Evolutionary conservation across 2,797 vertebrate genomes (phyloP), one percentile per base, ranked within the genome.

Genomic region (Bucorvus abyssinicus): DNA sequence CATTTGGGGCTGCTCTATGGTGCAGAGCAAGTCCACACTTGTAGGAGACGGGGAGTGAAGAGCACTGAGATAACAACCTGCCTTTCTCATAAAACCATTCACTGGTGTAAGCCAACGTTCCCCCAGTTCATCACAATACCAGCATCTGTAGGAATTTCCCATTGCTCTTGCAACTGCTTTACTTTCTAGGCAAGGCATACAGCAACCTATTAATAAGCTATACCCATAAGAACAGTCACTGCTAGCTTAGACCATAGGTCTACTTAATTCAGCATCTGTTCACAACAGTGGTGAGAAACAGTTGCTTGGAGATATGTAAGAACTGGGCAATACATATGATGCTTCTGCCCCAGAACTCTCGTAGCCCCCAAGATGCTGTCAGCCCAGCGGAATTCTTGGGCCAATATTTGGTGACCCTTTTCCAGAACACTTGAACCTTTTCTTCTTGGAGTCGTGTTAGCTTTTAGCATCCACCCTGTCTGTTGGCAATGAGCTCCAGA

Each of bases 321-420:
- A 50, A 42, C 27, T 34, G 12, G 11, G 3, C 8, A 69, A 10
- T 11, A 19, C 0, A 0, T 9, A 8, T 3, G 5, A n/a, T 44
- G n/a, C 14, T 34, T 57, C 40, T 80, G 2, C 23, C 24, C 2
- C 10, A n/a, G 23, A 22, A 44, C 10, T 36, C 13, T 67, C n/a
- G 52, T n/a, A 79, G 30, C 1, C 9, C 24, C 17, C 21, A n/a
- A 40, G 36, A 20, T 17, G 7, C 24, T 23, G 7, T 38, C 29
- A 85, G 47, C 29, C 29, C 49, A 56, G 36, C 14, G 38, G 14
- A 63, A 23, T 20, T 71, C 38, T n/a, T 32, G 9, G 26, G 34
- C 32, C 26, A 61, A 30, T 7, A 6, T 47, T 47, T 47, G 30
- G 30, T 53, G 50, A 55, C 17, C 29, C 32, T 77, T 78, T 93